phyloP scores from a whole-genome alignment of 2,113 vertebrate genomes.

The Podarcis cretensis region DNA sequence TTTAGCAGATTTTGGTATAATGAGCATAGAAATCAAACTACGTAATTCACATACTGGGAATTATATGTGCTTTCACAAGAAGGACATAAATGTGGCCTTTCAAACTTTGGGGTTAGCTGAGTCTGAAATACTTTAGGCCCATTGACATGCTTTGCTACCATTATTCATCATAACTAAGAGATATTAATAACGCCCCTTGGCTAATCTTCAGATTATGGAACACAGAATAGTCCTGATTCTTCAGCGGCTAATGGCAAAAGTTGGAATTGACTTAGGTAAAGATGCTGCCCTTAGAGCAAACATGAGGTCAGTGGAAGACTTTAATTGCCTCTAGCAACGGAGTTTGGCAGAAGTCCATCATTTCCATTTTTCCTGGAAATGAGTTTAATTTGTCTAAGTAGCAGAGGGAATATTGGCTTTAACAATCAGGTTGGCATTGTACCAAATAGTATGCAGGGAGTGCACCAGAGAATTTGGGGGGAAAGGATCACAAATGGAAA shows the following conservation, averaged over 20 bases:
- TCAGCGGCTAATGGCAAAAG: not conserved
- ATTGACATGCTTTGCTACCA: not conserved
- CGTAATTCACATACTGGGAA: not conserved
- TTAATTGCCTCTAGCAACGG: not conserved
- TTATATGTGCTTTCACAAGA: not conserved
- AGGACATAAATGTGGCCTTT: not conserved
- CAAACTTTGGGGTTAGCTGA: not conserved
- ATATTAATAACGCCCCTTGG: not conserved
- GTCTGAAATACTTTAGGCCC: not conserved
- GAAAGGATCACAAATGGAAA: not conserved
- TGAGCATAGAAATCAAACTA: not conserved
- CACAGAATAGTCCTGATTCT: not conserved
- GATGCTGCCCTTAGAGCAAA: not conserved
- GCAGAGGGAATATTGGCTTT: not conserved
- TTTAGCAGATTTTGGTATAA: not conserved
- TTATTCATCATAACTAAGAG: not conserved
- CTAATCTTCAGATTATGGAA: not conserved
- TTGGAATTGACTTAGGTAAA: not conserved
- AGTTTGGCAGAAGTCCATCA: not conserved
- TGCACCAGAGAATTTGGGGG: too few species aligned
- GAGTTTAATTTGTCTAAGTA: conserved; percentile 10
- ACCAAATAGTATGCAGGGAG: not conserved
- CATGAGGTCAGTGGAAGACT: not conserved
- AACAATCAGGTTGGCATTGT: not conserved
- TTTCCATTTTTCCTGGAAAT: not conserved